phyloP scores from a whole-genome alignment of 2,888 invertebrate genomes.

The Crossocerus cetratus region DNA sequence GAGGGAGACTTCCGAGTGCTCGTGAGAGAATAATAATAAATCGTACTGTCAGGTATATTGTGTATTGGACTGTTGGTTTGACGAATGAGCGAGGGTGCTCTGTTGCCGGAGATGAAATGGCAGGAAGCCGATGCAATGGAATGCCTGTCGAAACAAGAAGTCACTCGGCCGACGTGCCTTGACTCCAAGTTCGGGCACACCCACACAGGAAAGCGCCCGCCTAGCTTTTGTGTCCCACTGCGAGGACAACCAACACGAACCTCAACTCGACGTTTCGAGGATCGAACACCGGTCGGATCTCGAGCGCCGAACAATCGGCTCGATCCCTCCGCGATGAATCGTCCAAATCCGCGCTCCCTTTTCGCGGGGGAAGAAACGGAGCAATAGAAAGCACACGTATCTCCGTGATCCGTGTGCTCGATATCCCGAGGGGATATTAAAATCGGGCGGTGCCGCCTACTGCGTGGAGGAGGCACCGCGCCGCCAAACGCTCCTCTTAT shows the following conservation, averaged over 20 bases:
- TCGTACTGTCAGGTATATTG: slow-evolving; percentile 19
- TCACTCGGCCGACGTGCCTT: slow-evolving; percentile 4
- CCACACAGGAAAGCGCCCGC: slow-evolving; percentile 5
- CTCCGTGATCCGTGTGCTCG: background rate
- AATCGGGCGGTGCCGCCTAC: slow-evolving; percentile 36
- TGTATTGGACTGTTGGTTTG: slow-evolving; percentile 21
- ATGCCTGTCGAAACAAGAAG: slow-evolving; percentile 32
- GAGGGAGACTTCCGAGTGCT: slow-evolving; percentile 10
- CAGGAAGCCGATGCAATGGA: slow-evolving; percentile 42
- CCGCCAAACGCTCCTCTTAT: slow-evolving; percentile 58
- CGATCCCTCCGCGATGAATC: too few species aligned
- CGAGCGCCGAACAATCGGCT: too few species aligned
- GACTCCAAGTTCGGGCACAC: background rate
- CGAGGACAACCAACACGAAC: too few species aligned
- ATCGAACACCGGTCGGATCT: too few species aligned
- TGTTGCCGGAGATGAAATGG: slow-evolving; percentile 36
- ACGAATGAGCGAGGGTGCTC: slow-evolving; percentile 42
- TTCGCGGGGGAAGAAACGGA: too few species aligned
- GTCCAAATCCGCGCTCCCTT: too few species aligned
- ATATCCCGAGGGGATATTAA: slow-evolving; percentile 36
- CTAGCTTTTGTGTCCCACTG: too few species aligned
- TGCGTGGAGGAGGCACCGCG: slow-evolving; percentile 17
- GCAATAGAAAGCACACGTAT: background rate
- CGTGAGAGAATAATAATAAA: slow-evolving; percentile 40
- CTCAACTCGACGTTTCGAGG: too few species aligned